Evolutionary conservation across 1,140 invertebrate species (phyloP).

Genomic region (Cydia splendana): DNA sequence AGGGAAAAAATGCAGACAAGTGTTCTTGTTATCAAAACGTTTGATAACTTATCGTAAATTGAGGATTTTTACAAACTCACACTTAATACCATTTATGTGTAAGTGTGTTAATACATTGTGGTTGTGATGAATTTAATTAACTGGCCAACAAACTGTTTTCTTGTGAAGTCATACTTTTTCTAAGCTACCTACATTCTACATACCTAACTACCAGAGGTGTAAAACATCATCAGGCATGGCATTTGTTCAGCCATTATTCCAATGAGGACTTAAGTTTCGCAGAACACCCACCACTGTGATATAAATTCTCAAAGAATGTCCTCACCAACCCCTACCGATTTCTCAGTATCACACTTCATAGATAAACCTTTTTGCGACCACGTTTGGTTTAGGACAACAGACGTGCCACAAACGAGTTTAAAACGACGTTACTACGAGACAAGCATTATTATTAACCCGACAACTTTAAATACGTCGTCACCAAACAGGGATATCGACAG

Average conservation of each 20-base stretch:
- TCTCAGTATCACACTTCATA: conserved; percentile 30
- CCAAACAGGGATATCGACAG: conserved; percentile 17
- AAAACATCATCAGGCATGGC: neutral
- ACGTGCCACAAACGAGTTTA: conserved; percentile 71
- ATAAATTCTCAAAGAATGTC: neutral
- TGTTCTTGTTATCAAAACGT: neutral
- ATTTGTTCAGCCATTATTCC: neutral
- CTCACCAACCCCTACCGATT: neutral
- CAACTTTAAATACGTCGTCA: conserved; percentile 37
- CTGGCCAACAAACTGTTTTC: no score
- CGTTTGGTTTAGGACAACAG: conserved; percentile 64
- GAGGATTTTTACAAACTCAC: no score
- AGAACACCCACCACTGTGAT: conserved; percentile 12
- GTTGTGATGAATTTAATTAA: no score
- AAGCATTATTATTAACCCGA: conserved; percentile 62
- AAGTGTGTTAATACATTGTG: no score
- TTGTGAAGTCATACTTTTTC: no score
- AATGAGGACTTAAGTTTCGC: neutral
- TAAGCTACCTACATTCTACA: no score
- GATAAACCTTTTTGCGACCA: conserved; percentile 52
- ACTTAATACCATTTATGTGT: no score
- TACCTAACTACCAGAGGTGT: no score
- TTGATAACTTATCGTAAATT: neutral
- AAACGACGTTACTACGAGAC: conserved; percentile 69
- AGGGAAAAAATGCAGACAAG: neutral